Percentiles rank a stretch among this genome's conserved stretches.
phyloP scores from a whole-genome alignment of 1,140 invertebrate species.

The Pseudomyrmex pallidus region DNA sequence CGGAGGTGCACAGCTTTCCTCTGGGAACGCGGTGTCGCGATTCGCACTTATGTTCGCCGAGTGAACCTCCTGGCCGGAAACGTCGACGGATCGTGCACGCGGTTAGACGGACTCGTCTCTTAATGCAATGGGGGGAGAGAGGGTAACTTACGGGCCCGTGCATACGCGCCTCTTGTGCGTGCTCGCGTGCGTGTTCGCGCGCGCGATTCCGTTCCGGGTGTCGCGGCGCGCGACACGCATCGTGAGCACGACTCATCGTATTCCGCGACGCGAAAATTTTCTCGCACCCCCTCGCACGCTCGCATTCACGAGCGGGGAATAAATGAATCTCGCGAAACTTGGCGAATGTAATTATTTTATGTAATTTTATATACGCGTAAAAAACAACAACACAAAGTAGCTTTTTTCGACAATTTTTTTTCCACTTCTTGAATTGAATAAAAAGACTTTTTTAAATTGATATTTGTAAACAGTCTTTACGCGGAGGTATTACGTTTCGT shows the following conservation, averaged over 20 bases:
- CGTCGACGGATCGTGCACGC: slow-evolving; percentile 58
- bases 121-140: slow-evolving; percentile 41
- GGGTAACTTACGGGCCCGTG: neutral
- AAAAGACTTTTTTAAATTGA: too few species aligned
- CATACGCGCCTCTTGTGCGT: slow-evolving; percentile 21
- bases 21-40: slow-evolving; percentile 78
- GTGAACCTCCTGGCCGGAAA: slow-evolving; percentile 71
- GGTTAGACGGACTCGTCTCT: slow-evolving; percentile 44
- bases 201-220: slow-evolving; percentile 21
- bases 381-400: slow-evolving; percentile 22
- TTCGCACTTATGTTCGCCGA: slow-evolving; percentile 84
- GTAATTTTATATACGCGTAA: neutral
- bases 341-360: neutral
- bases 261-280: slow-evolving; percentile 79
- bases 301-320: neutral
- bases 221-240: slow-evolving; percentile 68
- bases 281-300: slow-evolving; percentile 78
- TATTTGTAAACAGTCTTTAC: too few species aligned
- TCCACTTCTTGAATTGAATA: too few species aligned
- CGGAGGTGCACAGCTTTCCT: slow-evolving; percentile 49
- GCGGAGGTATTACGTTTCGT: too few species aligned
- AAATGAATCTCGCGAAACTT: slow-evolving; percentile 13
- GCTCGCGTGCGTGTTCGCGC: slow-evolving; percentile 53
- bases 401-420: neutral
- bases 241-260: slow-evolving; percentile 72